A percentile compares a stretch with the other conserved stretches of the same genome.
Evolutionary conservation across 2,797 vertebrate species (phyloP).

Genomic region (Scomberomorus guttatus): DNA sequence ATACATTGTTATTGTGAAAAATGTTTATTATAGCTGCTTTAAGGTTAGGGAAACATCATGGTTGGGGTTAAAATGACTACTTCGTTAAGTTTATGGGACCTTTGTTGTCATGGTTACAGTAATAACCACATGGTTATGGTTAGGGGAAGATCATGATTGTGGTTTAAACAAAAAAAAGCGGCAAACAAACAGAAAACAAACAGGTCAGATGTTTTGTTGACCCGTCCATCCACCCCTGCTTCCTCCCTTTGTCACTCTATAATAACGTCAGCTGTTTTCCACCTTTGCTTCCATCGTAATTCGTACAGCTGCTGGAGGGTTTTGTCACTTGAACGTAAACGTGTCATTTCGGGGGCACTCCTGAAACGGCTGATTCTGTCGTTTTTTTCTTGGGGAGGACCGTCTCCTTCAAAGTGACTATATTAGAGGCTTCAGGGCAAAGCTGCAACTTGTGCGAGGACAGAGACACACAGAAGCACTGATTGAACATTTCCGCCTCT

Average conservation of each 20-base stretch:
- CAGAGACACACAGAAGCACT: conserved; percentile 4
- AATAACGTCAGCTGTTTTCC: not conserved
- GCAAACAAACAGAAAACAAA: too few relatives aligned
- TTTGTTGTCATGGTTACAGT: too few relatives aligned
- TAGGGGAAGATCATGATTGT: too few relatives aligned
- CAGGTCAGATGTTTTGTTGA: too few relatives aligned
- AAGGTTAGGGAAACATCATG: too few relatives aligned
- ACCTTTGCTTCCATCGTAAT: not conserved
- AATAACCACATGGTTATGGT: too few relatives aligned
- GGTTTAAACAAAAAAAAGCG: too few relatives aligned
- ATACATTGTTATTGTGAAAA: not conserved
- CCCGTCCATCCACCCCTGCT: not conserved
- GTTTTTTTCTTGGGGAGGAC: not conserved
- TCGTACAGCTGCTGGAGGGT: not conserved
- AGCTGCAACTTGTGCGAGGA: conserved; percentile 14
- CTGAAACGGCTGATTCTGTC: not conserved
- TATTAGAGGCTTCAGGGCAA: not conserved
- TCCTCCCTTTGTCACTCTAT: not conserved
- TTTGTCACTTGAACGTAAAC: not conserved
- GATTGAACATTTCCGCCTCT: conserved; percentile 48
- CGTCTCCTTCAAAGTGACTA: not conserved
- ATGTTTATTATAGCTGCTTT: too few relatives aligned
- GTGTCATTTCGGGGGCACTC: not conserved
- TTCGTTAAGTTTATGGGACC: too few relatives aligned
- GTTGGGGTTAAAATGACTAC: too few relatives aligned